Percentiles rank a stretch among this genome's conserved stretches.
Conservation (phyloP, 2,797 vertebrate species). For the Somateria mollissima region DNA sequence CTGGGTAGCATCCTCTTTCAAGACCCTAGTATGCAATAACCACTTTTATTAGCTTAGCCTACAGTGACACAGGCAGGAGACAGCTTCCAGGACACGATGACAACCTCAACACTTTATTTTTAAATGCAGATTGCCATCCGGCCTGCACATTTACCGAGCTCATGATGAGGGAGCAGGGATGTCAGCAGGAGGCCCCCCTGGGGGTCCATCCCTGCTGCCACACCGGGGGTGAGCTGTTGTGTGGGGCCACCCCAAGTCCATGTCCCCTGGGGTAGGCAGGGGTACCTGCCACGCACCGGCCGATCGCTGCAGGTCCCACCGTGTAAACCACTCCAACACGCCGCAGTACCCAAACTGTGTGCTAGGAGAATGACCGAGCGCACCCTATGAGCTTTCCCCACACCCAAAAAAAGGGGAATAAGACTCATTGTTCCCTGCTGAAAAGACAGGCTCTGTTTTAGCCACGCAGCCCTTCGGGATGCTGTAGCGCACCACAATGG, state of each 20-base stretch:
- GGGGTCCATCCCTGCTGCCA: neutral
- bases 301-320: fast-evolving
- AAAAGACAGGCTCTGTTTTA: neutral
- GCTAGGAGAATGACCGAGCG: neutral
- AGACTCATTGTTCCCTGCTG: neutral
- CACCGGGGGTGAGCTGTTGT: neutral
- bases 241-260: neutral
- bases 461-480: neutral
- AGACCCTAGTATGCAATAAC: fast-evolving
- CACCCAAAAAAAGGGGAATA: neutral
- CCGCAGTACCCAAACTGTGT: neutral
- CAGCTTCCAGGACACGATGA: neutral
- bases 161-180: neutral
- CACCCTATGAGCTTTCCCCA: neutral
- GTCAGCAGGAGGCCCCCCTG: neutral
- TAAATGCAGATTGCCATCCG: neutral
- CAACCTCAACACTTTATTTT: neutral
- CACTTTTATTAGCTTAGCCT: neutral
- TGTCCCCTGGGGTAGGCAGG: fast-evolving
- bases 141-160: neutral
- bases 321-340: neutral
- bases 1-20: neutral
- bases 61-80: neutral
- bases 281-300: neutral
- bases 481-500: neutral